Conservation (phyloP, 2,113 vertebrate genomes). For the Ciconia maguari region DNA sequence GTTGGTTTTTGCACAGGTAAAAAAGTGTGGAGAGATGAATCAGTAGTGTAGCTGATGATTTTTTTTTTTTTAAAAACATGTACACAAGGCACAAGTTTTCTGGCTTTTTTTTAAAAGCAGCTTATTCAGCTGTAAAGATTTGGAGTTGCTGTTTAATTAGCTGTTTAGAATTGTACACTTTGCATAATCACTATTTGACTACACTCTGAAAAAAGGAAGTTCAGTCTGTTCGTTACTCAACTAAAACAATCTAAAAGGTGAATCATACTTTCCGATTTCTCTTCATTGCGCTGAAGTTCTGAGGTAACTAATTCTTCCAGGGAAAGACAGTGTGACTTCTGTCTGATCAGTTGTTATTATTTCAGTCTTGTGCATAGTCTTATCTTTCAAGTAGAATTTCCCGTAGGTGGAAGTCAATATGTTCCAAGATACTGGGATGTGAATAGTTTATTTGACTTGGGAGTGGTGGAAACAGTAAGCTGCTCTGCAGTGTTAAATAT, state of each 20-base stretch:
- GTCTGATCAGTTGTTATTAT: neutral
- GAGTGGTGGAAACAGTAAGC: neutral
- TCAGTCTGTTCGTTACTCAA: neutral
- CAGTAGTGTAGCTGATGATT: neutral
- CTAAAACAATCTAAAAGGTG: conserved; percentile 15
- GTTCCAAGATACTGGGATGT: neutral
- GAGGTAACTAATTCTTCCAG: conserved; percentile 6
- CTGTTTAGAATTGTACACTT: conserved; percentile 47
- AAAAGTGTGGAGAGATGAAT: neutral
- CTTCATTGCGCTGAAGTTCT: neutral
- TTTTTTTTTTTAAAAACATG: neutral
- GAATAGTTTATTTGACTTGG: neutral
- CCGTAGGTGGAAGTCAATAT: neutral
- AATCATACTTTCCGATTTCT: conserved; percentile 7
- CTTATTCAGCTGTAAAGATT: conserved; percentile 31
- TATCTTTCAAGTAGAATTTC: neutral
- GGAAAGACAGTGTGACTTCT: neutral
- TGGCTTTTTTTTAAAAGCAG: neutral
- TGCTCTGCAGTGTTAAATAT: neutral
- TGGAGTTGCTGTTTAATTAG: conserved; percentile 37
- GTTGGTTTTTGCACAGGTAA: neutral
- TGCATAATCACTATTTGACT: conserved; percentile 52
- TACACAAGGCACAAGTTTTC: neutral
- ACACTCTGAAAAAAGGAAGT: conserved; percentile 19
- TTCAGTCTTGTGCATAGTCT: neutral